Base-by-base conservation (phyloP, 2,113 vertebrate genomes). In the Ciconia boyciana region DNA sequence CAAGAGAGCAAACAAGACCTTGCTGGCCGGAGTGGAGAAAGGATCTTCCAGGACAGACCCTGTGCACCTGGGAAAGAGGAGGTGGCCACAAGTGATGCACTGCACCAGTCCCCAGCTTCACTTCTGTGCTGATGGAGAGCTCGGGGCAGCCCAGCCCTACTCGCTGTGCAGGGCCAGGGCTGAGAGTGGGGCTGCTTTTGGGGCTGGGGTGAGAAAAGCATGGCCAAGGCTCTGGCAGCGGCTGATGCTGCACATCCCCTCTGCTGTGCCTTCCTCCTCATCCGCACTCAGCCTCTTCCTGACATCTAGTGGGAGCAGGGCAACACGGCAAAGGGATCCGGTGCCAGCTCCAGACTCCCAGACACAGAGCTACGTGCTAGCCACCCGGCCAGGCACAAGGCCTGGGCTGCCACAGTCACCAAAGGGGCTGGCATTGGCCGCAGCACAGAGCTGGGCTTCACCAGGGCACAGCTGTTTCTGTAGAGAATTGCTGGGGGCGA, bases 291-390 rank as follows among this genome's bases (percentile, higher is more conserved):
- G 96, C 92, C 95, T 83, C 84, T 13, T 93, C 86, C 32, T 97
- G 96, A 95, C 97, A 97, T 22, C 97, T 97, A 96, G 97, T 86
- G 97, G 97, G 92, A 95, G 58, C 60, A 39, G 75, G 54, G 11
- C 55, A 69, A 2, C 77, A 91, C 26, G 34, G 83, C 95, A 91
- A 11, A 83, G 85, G 46, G 19, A 85, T 31, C 28, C 1, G 2
- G 55, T 5, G n/a, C 2, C 84, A 78, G 87, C 65, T 32, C 36
- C 80, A 4, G 29, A 1, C 39, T 77, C 25, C 57, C 0, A 1
- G 75, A 36, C 58, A 61, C 52, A 11, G 16, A 36, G 44, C 34
- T 58, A 39, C 10, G 1, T 2, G 0, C 11, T n/a, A 7, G 43
- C 19, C 10, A 3, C 54, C 44, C 1, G 3, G 7, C 2, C 1